Evolutionary conservation across 2,888 invertebrate species (phyloP), one percentile per base, ranked within the genome.

Genomic region (Cephus rjabovi): DNA sequence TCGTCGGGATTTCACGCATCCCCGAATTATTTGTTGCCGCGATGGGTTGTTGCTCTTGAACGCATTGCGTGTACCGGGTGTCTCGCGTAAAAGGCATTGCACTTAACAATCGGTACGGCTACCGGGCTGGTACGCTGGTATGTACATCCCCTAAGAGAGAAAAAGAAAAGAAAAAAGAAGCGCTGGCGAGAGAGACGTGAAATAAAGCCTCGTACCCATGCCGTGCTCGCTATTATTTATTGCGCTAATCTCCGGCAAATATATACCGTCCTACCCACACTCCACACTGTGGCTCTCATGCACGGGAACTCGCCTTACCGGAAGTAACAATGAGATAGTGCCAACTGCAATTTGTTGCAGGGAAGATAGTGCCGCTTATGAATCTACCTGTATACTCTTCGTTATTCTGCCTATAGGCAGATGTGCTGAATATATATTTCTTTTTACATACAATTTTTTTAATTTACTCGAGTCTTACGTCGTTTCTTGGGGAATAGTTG

Each of bases 1-100:
- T 79, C 83, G 81, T 82, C 79, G 81, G 82, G 91, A 91, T 91
- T 91, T 91, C 84, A 91, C 91, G 91, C 91, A 90, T 91, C 90
- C 90, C 86, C 90, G 90, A 89, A 89, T 90, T 88, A 90, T 89
- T 90, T 90, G 79, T 76, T 40, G 35, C 74, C 73, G 33, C 11
- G 69, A 12, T 69, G 35, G 74, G 33, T 33, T 78, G 76, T 77
- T 79, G 75, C 69, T 56, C 77, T 76, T 73, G 77, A 73, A 81
- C 79, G 76, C 79, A 81, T 79, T 81, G 79, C 79, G 77, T 76
- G 76, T 79, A 75, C 35, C 79, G 77, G 77, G 77, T 81, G 79
- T 81, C 79, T 79, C 77, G 71, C 73, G 76, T 31, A 40, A 40
- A 40, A 40, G 15, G 40, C 15, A 40, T 15, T 23, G 56, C 56